Conservation (phyloP, 2,113 vertebrate genomes). For the Nyctibius bracteatus region DNA sequence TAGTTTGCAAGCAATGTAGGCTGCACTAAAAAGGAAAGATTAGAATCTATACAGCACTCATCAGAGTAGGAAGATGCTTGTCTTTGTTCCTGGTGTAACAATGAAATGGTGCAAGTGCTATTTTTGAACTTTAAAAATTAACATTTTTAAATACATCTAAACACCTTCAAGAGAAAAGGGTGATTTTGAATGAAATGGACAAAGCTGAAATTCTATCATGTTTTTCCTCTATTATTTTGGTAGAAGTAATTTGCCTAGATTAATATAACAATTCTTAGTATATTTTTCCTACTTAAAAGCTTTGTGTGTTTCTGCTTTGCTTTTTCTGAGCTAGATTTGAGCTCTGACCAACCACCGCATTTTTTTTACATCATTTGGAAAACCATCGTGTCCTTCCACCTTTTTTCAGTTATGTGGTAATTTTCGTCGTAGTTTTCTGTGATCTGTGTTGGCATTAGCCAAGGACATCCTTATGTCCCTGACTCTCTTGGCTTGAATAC, state of each 20-base stretch:
- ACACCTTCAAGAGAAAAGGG: not conserved
- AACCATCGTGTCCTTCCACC: not conserved
- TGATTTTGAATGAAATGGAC: not conserved
- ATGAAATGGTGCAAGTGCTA: not conserved
- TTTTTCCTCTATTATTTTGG: not conserved
- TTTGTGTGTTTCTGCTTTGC: not conserved
- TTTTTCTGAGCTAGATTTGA: not conserved
- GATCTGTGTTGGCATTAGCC: slow-evolving; percentile 20
- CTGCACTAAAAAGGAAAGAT: not conserved
- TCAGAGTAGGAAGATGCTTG: not conserved
- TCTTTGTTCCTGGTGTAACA: not conserved
- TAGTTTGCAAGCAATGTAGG: not conserved
- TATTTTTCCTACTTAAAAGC: not conserved
- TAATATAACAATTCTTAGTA: not conserved
- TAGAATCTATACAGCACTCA: not conserved
- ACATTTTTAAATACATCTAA: not conserved
- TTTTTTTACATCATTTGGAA: not conserved
- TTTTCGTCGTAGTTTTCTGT: not conserved
- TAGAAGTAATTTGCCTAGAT: not conserved
- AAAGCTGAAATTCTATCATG: not conserved
- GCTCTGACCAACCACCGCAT: not conserved
- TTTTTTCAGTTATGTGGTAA: not conserved
- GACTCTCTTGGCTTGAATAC: not conserved
- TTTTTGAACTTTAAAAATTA: not conserved
- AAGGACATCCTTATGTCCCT: not conserved